A percentile compares a stretch with the other conserved stretches of the same genome.
phyloP scores from a whole-genome alignment of 2,888 invertebrate genomes.

The Agapostemon virescens region DNA sequence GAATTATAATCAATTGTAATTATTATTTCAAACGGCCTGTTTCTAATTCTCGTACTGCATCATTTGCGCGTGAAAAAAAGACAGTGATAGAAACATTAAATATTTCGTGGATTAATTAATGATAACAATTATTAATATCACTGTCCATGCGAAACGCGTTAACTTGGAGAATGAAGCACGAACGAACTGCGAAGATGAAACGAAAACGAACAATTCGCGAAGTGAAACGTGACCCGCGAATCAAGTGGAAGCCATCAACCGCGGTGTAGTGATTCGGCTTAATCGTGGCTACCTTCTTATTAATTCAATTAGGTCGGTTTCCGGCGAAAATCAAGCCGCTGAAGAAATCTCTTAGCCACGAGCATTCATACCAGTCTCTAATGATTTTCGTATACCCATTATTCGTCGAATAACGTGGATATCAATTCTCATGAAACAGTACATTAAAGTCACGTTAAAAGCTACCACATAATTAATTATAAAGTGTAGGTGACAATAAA shows the following conservation, averaged over 20 bases:
- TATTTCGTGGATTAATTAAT: not conserved
- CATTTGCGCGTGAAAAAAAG: not conserved
- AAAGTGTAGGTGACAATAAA: no score
- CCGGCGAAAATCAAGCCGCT: conserved; percentile 22
- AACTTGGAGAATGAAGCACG: not conserved
- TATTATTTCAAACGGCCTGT: not conserved
- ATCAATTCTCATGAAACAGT: no score
- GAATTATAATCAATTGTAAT: not conserved
- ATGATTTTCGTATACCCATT: not conserved
- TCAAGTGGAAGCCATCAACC: conserved; percentile 31
- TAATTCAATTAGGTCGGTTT: conserved; percentile 50
- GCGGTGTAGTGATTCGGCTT: not conserved
- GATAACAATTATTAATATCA: not conserved
- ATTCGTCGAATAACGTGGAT: no score
- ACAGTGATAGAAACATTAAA: not conserved
- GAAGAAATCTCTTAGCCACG: conserved; percentile 33
- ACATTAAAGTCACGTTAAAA: no score
- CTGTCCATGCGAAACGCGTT: not conserved
- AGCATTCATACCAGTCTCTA: no score
- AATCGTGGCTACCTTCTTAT: conserved; percentile 31
- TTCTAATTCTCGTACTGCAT: not conserved
- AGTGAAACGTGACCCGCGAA: conserved; percentile 63
- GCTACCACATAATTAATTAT: no score
- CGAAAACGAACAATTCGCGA: conserved; percentile 54
- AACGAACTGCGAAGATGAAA: conserved; percentile 19